Conservation (phyloP, 2,888 invertebrate genomes). For the Eueremaeus valkanovi region DNA sequence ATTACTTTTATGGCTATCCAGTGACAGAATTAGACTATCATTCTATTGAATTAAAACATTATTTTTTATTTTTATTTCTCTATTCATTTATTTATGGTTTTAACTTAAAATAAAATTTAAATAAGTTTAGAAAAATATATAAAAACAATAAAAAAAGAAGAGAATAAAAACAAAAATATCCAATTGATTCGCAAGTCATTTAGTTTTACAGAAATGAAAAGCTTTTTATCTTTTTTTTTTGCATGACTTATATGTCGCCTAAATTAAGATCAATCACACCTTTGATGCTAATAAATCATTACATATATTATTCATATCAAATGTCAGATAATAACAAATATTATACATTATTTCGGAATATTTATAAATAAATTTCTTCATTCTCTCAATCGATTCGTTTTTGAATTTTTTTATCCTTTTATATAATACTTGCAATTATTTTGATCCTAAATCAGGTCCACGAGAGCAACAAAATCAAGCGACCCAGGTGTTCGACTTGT, state of each 20-base stretch:
- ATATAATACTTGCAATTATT: too few relatives aligned
- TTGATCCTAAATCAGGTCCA: conserved; percentile 36
- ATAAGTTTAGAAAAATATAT: too few relatives aligned
- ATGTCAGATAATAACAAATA: neutral
- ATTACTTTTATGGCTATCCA: too few relatives aligned
- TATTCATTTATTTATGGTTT: too few relatives aligned
- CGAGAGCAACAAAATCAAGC: conserved; percentile 41
- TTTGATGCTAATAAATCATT: neutral
- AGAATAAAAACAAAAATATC: neutral
- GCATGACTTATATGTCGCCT: conserved; percentile 11
- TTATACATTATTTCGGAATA: neutral
- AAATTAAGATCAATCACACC: conserved; percentile 34
- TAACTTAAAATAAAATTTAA: too few relatives aligned
- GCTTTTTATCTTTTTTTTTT: neutral
- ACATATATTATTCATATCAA: neutral
- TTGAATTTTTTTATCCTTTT: neutral
- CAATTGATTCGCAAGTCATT: neutral
- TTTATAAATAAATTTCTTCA: neutral
- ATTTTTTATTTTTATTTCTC: too few relatives aligned
- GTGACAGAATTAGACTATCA: too few relatives aligned
- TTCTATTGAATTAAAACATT: too few relatives aligned
- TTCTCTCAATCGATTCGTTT: neutral
- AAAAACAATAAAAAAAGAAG: neutral
- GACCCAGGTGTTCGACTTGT: conserved; percentile 38
- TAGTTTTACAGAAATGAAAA: neutral